These are phyloP conservation scores for Drosophila virilis DNA, from an alignment of 1,140 invertebrate genomes.

Conservation along the genomic window DNA sequence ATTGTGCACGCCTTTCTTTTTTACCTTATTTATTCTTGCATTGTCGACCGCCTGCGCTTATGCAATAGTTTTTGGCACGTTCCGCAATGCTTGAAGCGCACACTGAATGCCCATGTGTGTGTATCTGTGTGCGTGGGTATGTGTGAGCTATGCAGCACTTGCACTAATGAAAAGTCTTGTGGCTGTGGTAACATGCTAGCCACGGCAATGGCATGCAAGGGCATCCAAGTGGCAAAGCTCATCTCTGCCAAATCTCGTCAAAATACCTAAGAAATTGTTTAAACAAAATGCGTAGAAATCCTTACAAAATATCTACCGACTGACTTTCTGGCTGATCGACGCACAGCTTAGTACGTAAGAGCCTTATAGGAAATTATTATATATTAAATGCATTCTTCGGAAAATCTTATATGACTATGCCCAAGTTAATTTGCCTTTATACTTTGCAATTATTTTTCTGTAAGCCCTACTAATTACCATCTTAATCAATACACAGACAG, in stretches of 20 bases:
- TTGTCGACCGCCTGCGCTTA: constrained; percentile 73
- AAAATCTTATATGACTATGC: too few species aligned
- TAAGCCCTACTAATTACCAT: background rate
- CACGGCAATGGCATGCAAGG: background rate
- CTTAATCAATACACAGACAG: background rate
- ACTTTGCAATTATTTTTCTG: too few species aligned
- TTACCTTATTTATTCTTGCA: constrained; percentile 62
- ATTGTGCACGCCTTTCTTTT: constrained; percentile 50
- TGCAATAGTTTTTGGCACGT: constrained; percentile 77
- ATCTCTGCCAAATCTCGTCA: constrained; percentile 5
- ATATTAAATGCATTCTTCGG: too few species aligned
- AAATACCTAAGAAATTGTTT: constrained; percentile 20
- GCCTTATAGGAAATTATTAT: too few species aligned
- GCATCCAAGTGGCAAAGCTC: background rate
- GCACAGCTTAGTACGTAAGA: too few species aligned
- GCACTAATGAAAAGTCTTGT: constrained; percentile 77
- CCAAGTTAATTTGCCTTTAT: too few species aligned
- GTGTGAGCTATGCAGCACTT: constrained; percentile 63
- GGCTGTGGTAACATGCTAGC: constrained; percentile 27
- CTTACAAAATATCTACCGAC: background rate
- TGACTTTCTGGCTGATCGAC: background rate
- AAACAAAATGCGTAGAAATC: background rate
- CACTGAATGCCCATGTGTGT: constrained; percentile 34
- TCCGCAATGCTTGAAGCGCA: constrained; percentile 64
- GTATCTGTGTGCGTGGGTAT: constrained; percentile 20